Base-by-base conservation (phyloP, 2,888 invertebrate genomes). In the Carterocephalus palaemon region DNA sequence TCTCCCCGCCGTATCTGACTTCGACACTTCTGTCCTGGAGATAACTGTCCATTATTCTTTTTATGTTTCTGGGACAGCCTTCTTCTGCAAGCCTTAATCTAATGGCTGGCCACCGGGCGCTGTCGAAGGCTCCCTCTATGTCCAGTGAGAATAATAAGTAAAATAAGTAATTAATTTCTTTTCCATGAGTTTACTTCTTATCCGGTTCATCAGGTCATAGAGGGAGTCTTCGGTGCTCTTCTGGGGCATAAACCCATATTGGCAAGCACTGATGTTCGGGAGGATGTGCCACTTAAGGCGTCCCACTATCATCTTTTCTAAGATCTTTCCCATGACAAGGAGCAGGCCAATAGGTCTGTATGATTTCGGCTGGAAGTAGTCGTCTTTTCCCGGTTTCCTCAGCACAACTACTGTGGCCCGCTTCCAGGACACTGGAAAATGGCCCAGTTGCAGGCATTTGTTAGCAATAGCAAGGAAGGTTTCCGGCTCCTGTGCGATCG, bases 381-480 rank as follows among this genome's bases (percentile, higher is more conserved):
- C 12, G 1, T 29, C 34, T 19, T 40, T 40, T 0, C 39, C 40
- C 1, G 46, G 40, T 23, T 49, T 49, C 4, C 15, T 34, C 1
- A 49, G 15, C 2, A 49, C 20, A 2, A 28, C 22, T 3, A 49
- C 36, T 4, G 13, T 13, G 1, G 46, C 49, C 10, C 15, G 6
- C 7, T 49, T 49, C 49, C 49, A 46, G 3, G n/a, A 1, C n/a
- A 3, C 19, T 1, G 51, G 48, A 16, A 52, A 52, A 10, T 28
- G 15, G 1, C 28, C 20, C 7, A 29, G 1, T 2, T 23, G 7
- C 1, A 52, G 26, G 31, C 48, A 52, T 4, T 34, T 36, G 20
- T 39, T 39, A 2, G 17, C 6, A 1, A 26, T 3, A 1, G 7
- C 6, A 13, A 26, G n/a, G 17, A 19, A 26, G 2, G 17, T 4